Conservation (phyloP, 2,888 invertebrate genomes). For the Belgica antarctica region DNA sequence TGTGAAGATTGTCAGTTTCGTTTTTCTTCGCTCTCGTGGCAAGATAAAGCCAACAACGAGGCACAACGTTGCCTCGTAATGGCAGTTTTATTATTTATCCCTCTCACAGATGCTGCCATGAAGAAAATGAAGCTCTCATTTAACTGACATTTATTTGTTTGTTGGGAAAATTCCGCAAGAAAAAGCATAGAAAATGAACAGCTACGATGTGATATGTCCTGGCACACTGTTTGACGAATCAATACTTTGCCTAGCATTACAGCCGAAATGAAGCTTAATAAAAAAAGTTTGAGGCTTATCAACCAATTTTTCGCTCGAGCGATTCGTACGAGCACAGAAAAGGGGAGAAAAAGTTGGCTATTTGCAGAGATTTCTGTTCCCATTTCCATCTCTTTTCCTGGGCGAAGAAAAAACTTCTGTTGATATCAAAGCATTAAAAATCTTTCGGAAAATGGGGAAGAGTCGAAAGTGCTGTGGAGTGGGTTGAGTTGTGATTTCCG, state of each 20-base stretch:
- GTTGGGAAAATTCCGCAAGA: too few species aligned
- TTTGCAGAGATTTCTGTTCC: not conserved
- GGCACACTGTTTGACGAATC: not conserved
- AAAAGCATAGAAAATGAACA: not conserved
- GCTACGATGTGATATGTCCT: not conserved
- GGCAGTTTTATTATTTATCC: conserved; percentile 22
- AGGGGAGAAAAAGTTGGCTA: not conserved
- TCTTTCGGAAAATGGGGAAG: not conserved
- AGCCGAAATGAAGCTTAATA: not conserved
- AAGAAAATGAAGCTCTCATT: not conserved
- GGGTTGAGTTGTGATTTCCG: too few species aligned
- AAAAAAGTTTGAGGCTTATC: conserved; percentile 7
- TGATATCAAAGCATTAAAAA: not conserved
- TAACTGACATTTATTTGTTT: not conserved
- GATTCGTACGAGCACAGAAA: conserved; percentile 12
- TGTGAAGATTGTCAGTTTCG: not conserved
- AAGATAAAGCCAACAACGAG: not conserved
- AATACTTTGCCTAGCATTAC: too few species aligned
- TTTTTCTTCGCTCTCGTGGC: not conserved
- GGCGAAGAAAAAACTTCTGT: not conserved
- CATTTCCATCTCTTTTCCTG: not conserved
- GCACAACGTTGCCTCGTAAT: not conserved
- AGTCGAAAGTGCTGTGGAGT: too few species aligned
- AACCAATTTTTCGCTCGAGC: conserved; percentile 36
- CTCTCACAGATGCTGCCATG: conserved; percentile 8